Evolutionary conservation across 2,888 invertebrate genomes (phyloP).

Genomic region (Agrochola lychnidis): DNA sequence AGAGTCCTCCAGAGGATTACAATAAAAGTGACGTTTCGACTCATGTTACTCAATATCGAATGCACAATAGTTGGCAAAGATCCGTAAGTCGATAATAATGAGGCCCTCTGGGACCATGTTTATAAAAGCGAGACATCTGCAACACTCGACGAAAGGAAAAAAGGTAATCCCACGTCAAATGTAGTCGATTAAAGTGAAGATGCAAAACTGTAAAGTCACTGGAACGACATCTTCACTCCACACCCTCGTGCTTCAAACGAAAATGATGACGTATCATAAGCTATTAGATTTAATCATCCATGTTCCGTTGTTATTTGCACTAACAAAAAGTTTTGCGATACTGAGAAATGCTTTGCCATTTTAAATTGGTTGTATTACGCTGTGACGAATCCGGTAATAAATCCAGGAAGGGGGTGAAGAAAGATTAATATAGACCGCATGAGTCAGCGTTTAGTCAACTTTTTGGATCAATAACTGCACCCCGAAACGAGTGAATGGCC

Average conservation of each 20-base stretch:
- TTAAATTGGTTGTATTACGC: conserved; percentile 77
- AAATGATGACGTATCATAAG: conserved; percentile 75
- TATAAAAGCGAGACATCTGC: conserved; percentile 62
- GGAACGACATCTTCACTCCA: conserved; percentile 62
- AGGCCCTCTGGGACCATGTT: conserved; percentile 53
- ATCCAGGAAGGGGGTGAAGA: conserved; percentile 75
- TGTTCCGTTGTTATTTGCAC: conserved; percentile 73
- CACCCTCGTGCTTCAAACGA: conserved; percentile 64
- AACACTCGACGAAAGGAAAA: conserved; percentile 59
- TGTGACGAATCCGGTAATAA: conserved; percentile 81
- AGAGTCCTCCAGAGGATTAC: conserved; percentile 32
- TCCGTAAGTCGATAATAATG: conserved; percentile 60
- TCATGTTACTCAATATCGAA: conserved; percentile 46
- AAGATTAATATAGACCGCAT: conserved; percentile 81
- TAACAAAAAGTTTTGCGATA: conserved; percentile 75
- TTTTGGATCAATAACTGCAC: conserved; percentile 75
- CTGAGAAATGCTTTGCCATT: conserved; percentile 72
- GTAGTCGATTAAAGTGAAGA: conserved; percentile 69
- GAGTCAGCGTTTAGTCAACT: conserved; percentile 78
- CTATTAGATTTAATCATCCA: conserved; percentile 75
- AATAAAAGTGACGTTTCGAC: conserved; percentile 29
- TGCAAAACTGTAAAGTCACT: conserved; percentile 74
- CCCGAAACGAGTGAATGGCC: conserved; percentile 62
- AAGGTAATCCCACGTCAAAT: conserved; percentile 63
- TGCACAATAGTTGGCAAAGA: conserved; percentile 55